phyloP scores from a whole-genome alignment of 2,797 vertebrate species.

The Acanthornis magna region DNA sequence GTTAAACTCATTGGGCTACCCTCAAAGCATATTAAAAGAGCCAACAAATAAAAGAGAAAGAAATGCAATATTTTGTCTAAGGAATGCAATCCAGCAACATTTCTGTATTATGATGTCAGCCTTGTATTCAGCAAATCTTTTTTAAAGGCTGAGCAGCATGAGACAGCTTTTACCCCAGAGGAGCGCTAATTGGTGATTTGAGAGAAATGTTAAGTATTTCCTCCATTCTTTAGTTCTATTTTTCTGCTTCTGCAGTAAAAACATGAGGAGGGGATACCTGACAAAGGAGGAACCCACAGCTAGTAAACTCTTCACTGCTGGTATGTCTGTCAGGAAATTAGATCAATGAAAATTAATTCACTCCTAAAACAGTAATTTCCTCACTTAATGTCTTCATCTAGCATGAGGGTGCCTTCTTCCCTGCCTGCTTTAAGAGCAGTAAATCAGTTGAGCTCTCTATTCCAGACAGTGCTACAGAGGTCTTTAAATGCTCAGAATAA shows the following conservation, averaged over 20 bases:
- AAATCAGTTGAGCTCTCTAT: neutral
- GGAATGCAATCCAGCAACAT: neutral
- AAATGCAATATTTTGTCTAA: neutral
- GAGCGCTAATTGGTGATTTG: neutral
- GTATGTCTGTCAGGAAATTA: neutral
- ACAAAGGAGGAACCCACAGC: neutral
- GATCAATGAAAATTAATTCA: slow-evolving; percentile 24
- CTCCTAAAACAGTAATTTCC: neutral
- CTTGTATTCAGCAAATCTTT: neutral
- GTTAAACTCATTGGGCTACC: neutral
- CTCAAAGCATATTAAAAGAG: neutral
- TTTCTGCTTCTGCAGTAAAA: neutral
- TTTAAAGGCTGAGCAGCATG: neutral
- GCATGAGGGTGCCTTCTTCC: neutral
- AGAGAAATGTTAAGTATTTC: neutral
- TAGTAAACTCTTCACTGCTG: neutral
- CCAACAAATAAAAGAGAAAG: neutral
- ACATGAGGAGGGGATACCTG: neutral
- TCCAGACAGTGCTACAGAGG: neutral
- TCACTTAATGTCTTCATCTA: slow-evolving; percentile 24
- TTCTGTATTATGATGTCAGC: neutral
- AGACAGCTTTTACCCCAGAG: neutral
- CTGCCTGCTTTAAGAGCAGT: neutral
- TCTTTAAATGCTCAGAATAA: neutral
- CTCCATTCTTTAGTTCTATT: neutral